Conservation (phyloP, 2,113 vertebrate species). For the Rhea pennata region DNA sequence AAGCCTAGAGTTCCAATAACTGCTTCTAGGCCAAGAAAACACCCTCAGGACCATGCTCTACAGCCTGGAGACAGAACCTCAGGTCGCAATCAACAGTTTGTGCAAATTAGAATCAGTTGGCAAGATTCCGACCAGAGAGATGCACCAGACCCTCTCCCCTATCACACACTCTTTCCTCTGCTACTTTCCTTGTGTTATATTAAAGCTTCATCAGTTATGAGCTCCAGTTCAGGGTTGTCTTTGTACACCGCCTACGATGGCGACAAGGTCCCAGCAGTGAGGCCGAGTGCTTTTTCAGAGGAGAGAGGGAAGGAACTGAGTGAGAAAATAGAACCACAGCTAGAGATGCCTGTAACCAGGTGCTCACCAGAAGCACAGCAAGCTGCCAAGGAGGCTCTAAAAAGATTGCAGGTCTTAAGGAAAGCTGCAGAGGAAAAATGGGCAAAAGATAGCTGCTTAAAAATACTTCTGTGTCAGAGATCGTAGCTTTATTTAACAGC, state of each 20-base stretch:
- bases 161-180: background rate
- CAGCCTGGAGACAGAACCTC: background rate
- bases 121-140: background rate
- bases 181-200: background rate
- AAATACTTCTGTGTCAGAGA: no score
- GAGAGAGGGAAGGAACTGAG: background rate
- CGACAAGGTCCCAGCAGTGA: background rate
- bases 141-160: background rate
- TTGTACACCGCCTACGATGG: background rate
- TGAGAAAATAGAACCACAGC: background rate
- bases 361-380: background rate
- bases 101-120: accelerated
- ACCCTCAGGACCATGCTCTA: background rate
- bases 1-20: background rate
- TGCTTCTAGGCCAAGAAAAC: background rate
- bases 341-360: background rate
- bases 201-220: background rate
- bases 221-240: background rate
- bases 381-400: background rate
- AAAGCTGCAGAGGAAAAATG: background rate
- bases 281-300: background rate
- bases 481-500: no score
- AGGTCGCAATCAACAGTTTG: background rate
- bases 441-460: background rate
- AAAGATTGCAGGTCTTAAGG: background rate